Evolutionary conservation across 1,140 invertebrate genomes (phyloP), one percentile per base, ranked within the genome.

Genomic region (Drosophila bocki): DNA sequence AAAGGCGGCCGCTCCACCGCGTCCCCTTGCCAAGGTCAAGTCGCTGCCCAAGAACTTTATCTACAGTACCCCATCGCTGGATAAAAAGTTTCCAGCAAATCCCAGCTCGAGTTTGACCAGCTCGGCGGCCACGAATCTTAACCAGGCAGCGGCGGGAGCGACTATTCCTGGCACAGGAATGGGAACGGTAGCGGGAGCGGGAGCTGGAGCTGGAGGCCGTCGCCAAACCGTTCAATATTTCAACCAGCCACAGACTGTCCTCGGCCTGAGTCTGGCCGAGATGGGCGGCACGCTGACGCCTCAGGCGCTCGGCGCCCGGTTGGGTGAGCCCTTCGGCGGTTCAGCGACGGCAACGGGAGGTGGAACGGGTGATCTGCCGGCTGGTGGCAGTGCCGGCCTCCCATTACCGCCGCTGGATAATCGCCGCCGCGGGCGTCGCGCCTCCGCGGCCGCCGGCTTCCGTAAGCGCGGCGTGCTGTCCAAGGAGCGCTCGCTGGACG

Each of bases 31-130:
- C 56, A 95, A 95, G 90, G 94, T 95, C 64, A 93, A 94, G 29
- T 95, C 95, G 17, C 91, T 95, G 48, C 95, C 95, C 15, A 94
- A 94, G 42, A 95, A 95, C 82, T 95, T 95, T 71, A 95, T 94
- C 26, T 95, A 91, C 65, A 93, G 82, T 45, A 91, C 87, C 2
- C 93, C 86, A 0, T 88, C 83, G 41, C 63, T 91, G 59, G 92
- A 91, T 39, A 93, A 93, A 48, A 93, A 92, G 56, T 91, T 90
- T n/a, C 75, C 77, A 1, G 26, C 11, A n/a, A 72, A 60, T 41
- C 74, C 50, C 48, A 62, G 53, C 33, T 58, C 69, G n/a, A 82
- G 76, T 19, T 61, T 78, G 15, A 56, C 62, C 19, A 67, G 68
- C 60, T 78, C 80, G 19, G 60, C 58, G 26, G 78, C 78, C 54